These are phyloP conservation scores for Sebastes cheni DNA, from an alignment of 2,797 vertebrate species.

Conservation along the genomic window DNA sequence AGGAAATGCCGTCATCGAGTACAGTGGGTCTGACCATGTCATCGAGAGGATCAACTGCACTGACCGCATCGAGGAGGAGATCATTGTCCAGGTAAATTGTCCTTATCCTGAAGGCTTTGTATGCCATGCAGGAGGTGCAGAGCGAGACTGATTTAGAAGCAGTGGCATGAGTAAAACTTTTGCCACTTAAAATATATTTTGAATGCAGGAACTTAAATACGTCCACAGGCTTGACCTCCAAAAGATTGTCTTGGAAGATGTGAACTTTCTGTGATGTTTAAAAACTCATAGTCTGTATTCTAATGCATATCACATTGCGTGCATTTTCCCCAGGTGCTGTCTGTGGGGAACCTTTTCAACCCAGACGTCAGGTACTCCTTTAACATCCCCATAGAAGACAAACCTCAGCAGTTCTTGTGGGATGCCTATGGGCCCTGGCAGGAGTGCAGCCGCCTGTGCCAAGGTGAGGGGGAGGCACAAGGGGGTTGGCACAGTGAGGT, in stretches of 20 bases:
- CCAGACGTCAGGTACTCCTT: slow-evolving; percentile 97
- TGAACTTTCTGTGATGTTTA: not conserved
- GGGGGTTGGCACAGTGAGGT: slow-evolving; percentile 33
- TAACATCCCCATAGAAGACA: slow-evolving; percentile 96
- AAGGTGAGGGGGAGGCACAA: slow-evolving; percentile 86
- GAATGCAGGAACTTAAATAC: not conserved
- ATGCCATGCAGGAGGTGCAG: not conserved
- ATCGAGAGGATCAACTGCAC: slow-evolving; percentile 98
- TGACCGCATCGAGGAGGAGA: slow-evolving; percentile 94
- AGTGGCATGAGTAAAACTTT: not conserved
- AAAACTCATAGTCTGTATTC: not conserved
- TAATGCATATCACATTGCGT: slow-evolving; percentile 10
- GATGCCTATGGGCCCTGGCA: slow-evolving; percentile 94
- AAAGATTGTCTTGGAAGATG: not conserved
- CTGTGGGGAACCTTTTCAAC: slow-evolving; percentile 95
- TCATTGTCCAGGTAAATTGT: slow-evolving; percentile 90
- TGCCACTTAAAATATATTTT: not conserved
- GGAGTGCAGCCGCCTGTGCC: slow-evolving; percentile 93
- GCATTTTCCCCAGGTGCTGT: slow-evolving; percentile 86
- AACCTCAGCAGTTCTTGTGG: slow-evolving; percentile 96
- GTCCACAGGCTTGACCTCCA: not conserved
- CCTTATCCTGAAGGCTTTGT: not conserved
- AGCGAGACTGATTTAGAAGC: not conserved
- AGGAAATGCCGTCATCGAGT: slow-evolving; percentile 92
- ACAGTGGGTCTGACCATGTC: slow-evolving; percentile 93